Evolutionary conservation across 2,888 invertebrate genomes (phyloP).

Genomic region (Drosophila barbarae): DNA sequence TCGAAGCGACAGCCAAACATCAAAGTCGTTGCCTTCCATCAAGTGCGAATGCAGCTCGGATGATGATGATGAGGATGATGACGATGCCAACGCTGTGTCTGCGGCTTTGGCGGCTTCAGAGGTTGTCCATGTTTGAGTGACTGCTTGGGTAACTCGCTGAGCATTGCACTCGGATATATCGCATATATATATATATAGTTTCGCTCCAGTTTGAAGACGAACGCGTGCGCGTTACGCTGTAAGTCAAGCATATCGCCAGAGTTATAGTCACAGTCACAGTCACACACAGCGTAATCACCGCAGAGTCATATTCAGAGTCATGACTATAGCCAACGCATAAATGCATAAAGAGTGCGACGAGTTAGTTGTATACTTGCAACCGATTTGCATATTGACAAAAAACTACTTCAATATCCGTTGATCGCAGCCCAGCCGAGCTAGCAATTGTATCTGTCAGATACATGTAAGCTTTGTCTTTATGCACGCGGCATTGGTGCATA

Average conservation of each 20-base stretch:
- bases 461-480: slow-evolving; percentile 46
- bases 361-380: slow-evolving; percentile 51
- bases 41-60: slow-evolving; percentile 40
- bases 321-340: slow-evolving; percentile 49
- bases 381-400: slow-evolving; percentile 57
- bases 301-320: slow-evolving; percentile 31
- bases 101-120: slow-evolving; percentile 22
- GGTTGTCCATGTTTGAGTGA: slow-evolving; percentile 57
- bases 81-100: slow-evolving; percentile 14
- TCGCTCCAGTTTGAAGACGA: slow-evolving; percentile 23
- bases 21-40: slow-evolving; percentile 25
- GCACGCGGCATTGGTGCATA: slow-evolving; percentile 36
- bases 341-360: slow-evolving; percentile 58
- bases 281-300: slow-evolving; percentile 12
- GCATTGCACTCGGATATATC: slow-evolving; percentile 25
- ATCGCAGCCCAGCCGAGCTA: slow-evolving; percentile 15
- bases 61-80: slow-evolving; percentile 12
- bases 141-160: slow-evolving; percentile 50
- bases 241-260: slow-evolving; percentile 32
- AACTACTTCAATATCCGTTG: slow-evolving; percentile 28
- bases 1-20: slow-evolving; percentile 33
- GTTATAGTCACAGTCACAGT: slow-evolving; percentile 12
- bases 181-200: neutral
- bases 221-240: slow-evolving; percentile 47
- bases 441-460: slow-evolving; percentile 37